Base-by-base conservation (phyloP, 1,140 invertebrate species). In the Helicorthomorpha holstii region DNA sequence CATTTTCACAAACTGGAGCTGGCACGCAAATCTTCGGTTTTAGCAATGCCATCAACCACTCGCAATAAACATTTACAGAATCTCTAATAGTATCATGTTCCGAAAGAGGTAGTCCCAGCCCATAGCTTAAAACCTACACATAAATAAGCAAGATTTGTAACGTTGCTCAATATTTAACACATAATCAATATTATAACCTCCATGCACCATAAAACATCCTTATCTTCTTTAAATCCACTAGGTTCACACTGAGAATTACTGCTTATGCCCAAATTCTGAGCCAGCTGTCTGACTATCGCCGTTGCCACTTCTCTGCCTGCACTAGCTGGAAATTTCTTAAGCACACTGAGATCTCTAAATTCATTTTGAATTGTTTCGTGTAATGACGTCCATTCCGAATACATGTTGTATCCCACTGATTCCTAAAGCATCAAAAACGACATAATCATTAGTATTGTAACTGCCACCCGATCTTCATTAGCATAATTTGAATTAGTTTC, bases 51-150 rank as follows among this genome's bases (percentile, higher is more conserved):
- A 83, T 82, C 25, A 98, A 68, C 93, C 93, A 98, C 62, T 96
- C 91, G 67, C 90, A 96, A 64, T 96, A 97, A 23, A 97, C 82
- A 67, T 87, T 88, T 7, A 96, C 91, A 69, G 92, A 97, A 67
- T 96, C 92, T 56, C 90, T 80, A 41, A 97, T 83, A 0, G 87
- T 86, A 58, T 96, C 91, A 66, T 93, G 87, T 65, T 96, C 90
- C 29, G 77, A 73, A 12, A 96, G 64, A 0, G 90, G 89, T 27
- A 98, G 68, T 27, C 85, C 88, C 0, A 98, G 72, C 0, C 93
- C 92, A 71, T 82, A 93, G 61, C 91, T 88, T 22, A 96, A 80
- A 4, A 94, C 88, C 75, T 79, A 50, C 21, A 60, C n/a, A 48
- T n/a, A 42, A 46, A 34, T 16, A 34, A 34, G 16, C 16, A 34